Conservation (phyloP, 2,888 invertebrate species). For the Conchocele bisecta region DNA sequence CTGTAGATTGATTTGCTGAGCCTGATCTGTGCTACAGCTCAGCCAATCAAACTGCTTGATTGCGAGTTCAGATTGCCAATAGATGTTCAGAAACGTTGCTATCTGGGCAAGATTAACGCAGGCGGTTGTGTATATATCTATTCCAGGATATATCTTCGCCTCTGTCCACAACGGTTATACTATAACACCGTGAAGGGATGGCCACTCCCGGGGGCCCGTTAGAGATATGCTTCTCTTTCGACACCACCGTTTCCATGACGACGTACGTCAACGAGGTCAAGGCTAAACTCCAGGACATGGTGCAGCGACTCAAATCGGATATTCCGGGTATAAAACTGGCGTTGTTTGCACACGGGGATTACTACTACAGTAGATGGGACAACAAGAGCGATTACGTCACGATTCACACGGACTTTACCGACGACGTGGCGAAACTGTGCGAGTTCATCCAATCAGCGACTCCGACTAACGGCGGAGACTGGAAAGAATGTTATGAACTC, state of each 20-base stretch:
- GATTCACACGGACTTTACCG: conserved; percentile 62
- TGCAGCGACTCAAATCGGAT: conserved; percentile 24
- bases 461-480: conserved; percentile 61
- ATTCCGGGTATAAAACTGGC: conserved; percentile 9
- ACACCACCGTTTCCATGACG: conserved; percentile 34
- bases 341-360: conserved; percentile 33
- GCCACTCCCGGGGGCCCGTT: conserved; percentile 20
- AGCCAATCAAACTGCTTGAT: no score
- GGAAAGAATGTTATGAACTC: conserved; percentile 72
- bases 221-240: conserved; percentile 36
- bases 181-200: no score
- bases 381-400: conserved; percentile 58
- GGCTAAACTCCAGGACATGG: conserved; percentile 31
- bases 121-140: no score
- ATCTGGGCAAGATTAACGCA: no score
- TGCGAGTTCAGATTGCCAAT: no score
- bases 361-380: conserved; percentile 68
- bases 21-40: no score
- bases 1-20: no score
- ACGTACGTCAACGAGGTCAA: conserved; percentile 25
- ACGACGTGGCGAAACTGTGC: conserved; percentile 54
- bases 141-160: no score
- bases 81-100: no score
- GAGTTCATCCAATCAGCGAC: conserved; percentile 57
- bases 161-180: no score